Conservation (phyloP, 2,797 vertebrate genomes). For the Tadarida brasiliensis region DNA sequence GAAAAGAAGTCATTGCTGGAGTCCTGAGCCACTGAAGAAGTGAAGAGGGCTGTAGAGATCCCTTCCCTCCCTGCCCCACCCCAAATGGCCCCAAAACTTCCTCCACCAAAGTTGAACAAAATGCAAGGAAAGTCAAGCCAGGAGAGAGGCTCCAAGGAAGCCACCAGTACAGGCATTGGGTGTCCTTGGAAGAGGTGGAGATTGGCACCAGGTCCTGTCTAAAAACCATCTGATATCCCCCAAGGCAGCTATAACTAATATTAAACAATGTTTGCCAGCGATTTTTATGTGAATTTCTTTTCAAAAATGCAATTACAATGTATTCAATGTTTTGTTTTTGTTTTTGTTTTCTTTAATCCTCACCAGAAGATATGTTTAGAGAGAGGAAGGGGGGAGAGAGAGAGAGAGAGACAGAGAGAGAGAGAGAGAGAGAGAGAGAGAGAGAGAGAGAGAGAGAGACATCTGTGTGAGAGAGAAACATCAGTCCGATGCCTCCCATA, state of each 20-base stretch:
- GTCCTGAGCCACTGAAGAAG: background rate
- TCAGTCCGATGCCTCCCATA: background rate
- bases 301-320: constrained; percentile 37
- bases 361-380: too few relatives aligned
- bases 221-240: constrained; percentile 73
- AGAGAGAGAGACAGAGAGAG: too few relatives aligned
- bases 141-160: background rate
- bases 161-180: background rate
- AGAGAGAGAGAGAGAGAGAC: too few relatives aligned
- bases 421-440: too few relatives aligned
- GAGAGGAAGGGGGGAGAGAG: too few relatives aligned
- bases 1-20: background rate
- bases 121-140: background rate
- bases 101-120: constrained; percentile 28
- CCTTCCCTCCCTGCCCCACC: background rate
- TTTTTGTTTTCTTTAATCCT: too few relatives aligned
- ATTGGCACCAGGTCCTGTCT: background rate
- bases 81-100: background rate
- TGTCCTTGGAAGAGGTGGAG: background rate
- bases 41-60: background rate
- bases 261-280: constrained; percentile 20
- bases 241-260: constrained; percentile 69
- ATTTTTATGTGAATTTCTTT: constrained; percentile 65
- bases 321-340: background rate
- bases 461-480: background rate